Evolutionary conservation across 2,113 vertebrate species (phyloP).

Genomic region (Tichodroma muraria): DNA sequence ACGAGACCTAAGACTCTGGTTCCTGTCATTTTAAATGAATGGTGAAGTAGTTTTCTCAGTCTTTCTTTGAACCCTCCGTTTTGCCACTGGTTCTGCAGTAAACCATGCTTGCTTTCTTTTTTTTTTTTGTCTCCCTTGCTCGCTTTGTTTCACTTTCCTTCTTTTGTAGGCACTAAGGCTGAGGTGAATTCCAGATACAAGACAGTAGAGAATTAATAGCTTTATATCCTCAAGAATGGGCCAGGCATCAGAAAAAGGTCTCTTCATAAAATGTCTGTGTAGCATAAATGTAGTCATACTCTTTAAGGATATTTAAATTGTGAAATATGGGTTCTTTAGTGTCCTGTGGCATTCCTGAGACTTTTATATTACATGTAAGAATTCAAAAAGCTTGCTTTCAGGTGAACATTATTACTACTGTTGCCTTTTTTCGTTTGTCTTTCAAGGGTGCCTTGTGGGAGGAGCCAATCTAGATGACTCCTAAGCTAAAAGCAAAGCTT

Average conservation of each 20-base stretch:
- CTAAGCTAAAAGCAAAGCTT: neutral
- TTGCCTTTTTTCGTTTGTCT: neutral
- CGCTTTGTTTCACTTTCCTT: constrained; percentile 31
- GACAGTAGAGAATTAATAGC: constrained; percentile 34
- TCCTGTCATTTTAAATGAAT: neutral
- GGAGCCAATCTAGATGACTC: neutral
- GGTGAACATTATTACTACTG: neutral
- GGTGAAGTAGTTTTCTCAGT: neutral
- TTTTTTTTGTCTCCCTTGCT: neutral
- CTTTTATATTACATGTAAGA: neutral
- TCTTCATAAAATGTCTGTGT: neutral
- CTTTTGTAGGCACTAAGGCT: constrained; percentile 44
- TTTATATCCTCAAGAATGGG: constrained; percentile 30
- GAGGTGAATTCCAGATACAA: constrained; percentile 37
- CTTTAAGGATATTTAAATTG: neutral
- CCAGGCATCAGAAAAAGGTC: constrained; percentile 39
- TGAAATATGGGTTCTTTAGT: neutral
- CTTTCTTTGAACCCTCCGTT: neutral
- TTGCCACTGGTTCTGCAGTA: neutral
- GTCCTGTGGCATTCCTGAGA: neutral
- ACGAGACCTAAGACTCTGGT: neutral
- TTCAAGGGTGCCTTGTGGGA: neutral
- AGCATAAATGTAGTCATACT: neutral
- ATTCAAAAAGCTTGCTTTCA: neutral
- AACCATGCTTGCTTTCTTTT: neutral